Evolutionary conservation across 2,888 invertebrate genomes (phyloP), one percentile per base, ranked within the genome.

Genomic region (Dorcus parallelipipedus): DNA sequence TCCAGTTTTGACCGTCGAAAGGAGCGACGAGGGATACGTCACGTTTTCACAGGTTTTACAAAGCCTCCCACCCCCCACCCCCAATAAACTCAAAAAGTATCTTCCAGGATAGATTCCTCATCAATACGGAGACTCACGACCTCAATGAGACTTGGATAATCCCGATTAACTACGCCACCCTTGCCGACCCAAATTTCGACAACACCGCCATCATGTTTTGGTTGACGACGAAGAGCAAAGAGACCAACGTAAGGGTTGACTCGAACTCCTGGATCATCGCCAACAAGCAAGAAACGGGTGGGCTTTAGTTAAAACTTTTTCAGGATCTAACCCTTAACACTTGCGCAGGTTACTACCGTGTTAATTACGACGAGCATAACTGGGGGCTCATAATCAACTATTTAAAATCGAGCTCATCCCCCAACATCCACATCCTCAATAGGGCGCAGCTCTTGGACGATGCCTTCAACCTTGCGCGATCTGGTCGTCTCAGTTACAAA

Each of bases 241-340:
- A 14, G 9, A 49, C 43, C 47, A 38, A 10, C 3, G 57, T 57
- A n/a, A 17, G 26, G 3, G n/a, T 56, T 3, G 33, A 38, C 0
- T 57, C 63, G 26, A 60, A 69, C 60, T 81, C 82, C 64, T 85
- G 85, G 84, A 78, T 81, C 57, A 81, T 88, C 47, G 66, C 85
- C 58, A 86, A 86, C 67, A 74, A 83, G 58, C 76, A 82, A 61
- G 82, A 84, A 73, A 83, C 83, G 59, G 84, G 85, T 84, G 71
- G 65, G 65, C 53, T 78, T 9, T 42, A 33, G 26, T 20, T 20
- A 20, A 20, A 20, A 20, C 20, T 20, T 3, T 20, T 3, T 40
- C n/a, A 5, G 9, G 23, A 10, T 45, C 14, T 3, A 43, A 7
- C 3, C n/a, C 20, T 17, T 20, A 2, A 2, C 20, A 2, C 20